Percentiles rank a stretch among this genome's conserved stretches.
These are phyloP conservation scores for Menidia menidia DNA, from an alignment of 2,797 vertebrate species.

Conservation along the genomic window DNA sequence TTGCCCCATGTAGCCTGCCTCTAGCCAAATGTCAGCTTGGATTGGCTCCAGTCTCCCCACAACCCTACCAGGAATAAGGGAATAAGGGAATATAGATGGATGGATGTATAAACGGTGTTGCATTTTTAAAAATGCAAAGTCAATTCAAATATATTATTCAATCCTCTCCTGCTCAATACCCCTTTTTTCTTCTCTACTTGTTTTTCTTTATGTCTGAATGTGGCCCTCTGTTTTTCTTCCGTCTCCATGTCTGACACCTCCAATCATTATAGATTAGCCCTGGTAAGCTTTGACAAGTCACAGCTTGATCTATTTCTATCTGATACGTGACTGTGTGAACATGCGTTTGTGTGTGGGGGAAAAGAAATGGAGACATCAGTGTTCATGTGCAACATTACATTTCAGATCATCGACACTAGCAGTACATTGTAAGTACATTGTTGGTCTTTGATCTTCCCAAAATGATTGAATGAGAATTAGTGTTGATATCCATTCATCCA, in stretches of 20 bases:
- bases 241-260: slow-evolving; percentile 62
- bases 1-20: too few relatives aligned
- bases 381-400: slow-evolving; percentile 11
- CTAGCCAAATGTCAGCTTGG: too few relatives aligned
- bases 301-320: slow-evolving; percentile 73
- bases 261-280: slow-evolving; percentile 70
- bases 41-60: too few relatives aligned
- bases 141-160: not conserved
- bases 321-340: slow-evolving; percentile 55
- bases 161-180: not conserved
- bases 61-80: too few relatives aligned
- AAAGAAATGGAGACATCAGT: slow-evolving; percentile 25
- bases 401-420: not conserved
- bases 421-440: not conserved
- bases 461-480: not conserved
- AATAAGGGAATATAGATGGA: too few relatives aligned
- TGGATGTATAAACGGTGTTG: too few relatives aligned
- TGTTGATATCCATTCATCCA: not conserved
- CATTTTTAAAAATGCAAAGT: not conserved
- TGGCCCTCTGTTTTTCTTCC: slow-evolving; percentile 44
- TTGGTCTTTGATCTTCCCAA: slow-evolving; percentile 8
- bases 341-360: slow-evolving; percentile 15
- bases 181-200: not conserved
- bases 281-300: slow-evolving; percentile 62
- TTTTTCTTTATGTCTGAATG: slow-evolving; percentile 29